A percentile compares a stretch with the other conserved stretches of the same genome.
Conservation (phyloP, 2,888 invertebrate genomes). For the Galeruca laticollis region DNA sequence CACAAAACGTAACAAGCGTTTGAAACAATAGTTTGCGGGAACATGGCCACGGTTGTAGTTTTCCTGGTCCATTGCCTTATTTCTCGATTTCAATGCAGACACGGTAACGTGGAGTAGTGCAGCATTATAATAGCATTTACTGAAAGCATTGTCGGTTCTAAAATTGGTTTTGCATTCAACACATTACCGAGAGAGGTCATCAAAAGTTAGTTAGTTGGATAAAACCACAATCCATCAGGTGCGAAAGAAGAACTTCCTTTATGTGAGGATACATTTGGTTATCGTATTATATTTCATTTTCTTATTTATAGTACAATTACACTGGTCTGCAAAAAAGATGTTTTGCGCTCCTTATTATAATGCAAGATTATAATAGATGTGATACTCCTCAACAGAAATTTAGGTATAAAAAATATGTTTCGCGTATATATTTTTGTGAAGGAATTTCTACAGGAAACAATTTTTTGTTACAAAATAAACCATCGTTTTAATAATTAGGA, state of each 20-base stretch:
- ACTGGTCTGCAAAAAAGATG: too few species aligned
- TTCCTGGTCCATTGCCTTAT: constrained; percentile 6
- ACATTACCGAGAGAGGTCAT: constrained; percentile 11
- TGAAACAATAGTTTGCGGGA: too few species aligned
- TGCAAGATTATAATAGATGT: too few species aligned
- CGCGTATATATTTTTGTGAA: too few species aligned
- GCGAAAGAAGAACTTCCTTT: background rate
- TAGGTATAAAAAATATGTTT: too few species aligned
- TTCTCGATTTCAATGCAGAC: background rate
- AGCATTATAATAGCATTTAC: constrained; percentile 3
- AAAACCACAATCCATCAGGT: background rate
- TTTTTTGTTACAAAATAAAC: too few species aligned
- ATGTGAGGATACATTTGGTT: constrained; percentile 5
- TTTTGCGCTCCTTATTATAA: too few species aligned
- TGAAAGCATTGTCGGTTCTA: constrained; percentile 1
- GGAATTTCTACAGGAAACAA: too few species aligned
- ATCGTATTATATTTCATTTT: background rate
- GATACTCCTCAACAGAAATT: too few species aligned
- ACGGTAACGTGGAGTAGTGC: constrained; percentile 1
- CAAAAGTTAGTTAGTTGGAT: constrained; percentile 3
- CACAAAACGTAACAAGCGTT: too few species aligned
- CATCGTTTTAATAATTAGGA: too few species aligned
- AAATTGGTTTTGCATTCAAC: constrained; percentile 7
- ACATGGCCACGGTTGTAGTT: background rate
- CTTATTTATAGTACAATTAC: too few species aligned